A percentile compares a stretch with the other conserved stretches of the same genome.
Evolutionary conservation across 2,888 invertebrate species (phyloP).

Genomic region (Zootermopsis nevadensis): DNA sequence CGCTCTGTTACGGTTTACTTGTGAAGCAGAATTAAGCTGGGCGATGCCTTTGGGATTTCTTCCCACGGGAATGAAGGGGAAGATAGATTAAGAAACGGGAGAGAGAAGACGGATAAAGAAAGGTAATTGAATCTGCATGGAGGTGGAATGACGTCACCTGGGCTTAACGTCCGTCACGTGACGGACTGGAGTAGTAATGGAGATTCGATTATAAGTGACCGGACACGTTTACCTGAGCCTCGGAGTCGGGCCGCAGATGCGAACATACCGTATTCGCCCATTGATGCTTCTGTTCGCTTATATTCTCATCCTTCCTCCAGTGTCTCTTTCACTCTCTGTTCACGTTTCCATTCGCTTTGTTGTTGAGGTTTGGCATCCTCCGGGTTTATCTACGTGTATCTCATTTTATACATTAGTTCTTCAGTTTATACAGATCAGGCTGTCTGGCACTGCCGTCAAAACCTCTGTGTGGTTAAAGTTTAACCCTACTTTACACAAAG

Average conservation of each 20-base stretch:
- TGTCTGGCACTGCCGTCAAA: too few species aligned
- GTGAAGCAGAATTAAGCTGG: slow-evolving; percentile 2
- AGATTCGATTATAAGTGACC: slow-evolving; percentile 15
- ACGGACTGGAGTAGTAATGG: slow-evolving; percentile 3
- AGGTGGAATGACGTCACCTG: slow-evolving; percentile 16
- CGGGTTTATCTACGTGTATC: too few species aligned
- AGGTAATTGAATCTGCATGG: slow-evolving; percentile 39
- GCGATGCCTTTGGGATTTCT: neutral
- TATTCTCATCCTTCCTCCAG: too few species aligned
- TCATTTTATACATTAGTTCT: too few species aligned
- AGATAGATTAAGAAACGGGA: slow-evolving; percentile 33
- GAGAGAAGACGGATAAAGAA: slow-evolving; percentile 17
- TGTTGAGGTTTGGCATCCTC: neutral
- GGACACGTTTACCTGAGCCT: neutral
- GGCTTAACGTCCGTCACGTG: neutral
- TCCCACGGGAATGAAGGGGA: slow-evolving; percentile 6
- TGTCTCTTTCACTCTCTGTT: neutral
- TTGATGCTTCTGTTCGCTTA: too few species aligned
- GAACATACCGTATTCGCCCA: too few species aligned
- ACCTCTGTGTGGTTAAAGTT: too few species aligned
- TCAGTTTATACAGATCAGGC: too few species aligned
- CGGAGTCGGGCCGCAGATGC: too few species aligned
- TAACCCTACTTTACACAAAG: too few species aligned
- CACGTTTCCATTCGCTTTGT: neutral
- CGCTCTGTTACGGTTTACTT: neutral